Base-by-base conservation (phyloP, 2,888 invertebrate species). In the Acrocyrtus sp. region DNA sequence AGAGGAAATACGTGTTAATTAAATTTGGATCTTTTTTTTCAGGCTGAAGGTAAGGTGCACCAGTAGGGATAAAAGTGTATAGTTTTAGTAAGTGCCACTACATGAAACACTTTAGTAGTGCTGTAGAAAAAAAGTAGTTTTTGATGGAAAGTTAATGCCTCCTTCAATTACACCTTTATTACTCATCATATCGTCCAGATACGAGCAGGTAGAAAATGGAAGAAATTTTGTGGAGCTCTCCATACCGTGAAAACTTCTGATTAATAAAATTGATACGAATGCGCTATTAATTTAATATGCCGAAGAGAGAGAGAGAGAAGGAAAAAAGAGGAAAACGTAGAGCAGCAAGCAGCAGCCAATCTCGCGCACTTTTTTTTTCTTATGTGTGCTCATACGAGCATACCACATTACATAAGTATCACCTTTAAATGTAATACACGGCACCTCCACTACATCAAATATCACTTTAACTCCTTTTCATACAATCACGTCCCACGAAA, bases 1-100 rank as follows among this genome's bases (percentile, higher is more conserved):
- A 62, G 62, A 70, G 62, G 70, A 70, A 70, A 70, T 70, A 70
- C 70, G 70, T 70, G 70, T 70, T 70, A 70, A 70, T 70, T 70
- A 70, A 70, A 70, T 70, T 62, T 57, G 43, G 45, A 57, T 45
- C 54, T 62, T 65, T 66, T n/a, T n/a, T n/a, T n/a, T n/a, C n/a
- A n/a, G n/a, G n/a, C n/a, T n/a, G 8, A 51, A 47, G 57, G 41
- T 41, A 47, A 34, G 2, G 8, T n/a, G n/a, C n/a, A n/a, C n/a
- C n/a, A n/a, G n/a, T n/a, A n/a, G n/a, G n/a, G n/a, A n/a, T n/a
- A n/a, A n/a, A n/a, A n/a, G n/a, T n/a, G n/a, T n/a, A n/a, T n/a
- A n/a, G n/a, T n/a, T n/a, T n/a, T n/a, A 56, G 43, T 65, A 48
- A 10, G 43, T 50, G 56, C 8, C 24, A 61, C 26, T 22, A 63